A percentile compares a stretch with the other conserved stretches of the same genome.
phyloP scores from a whole-genome alignment of 2,797 vertebrate species.

The Acipenser oxyrinchus region DNA sequence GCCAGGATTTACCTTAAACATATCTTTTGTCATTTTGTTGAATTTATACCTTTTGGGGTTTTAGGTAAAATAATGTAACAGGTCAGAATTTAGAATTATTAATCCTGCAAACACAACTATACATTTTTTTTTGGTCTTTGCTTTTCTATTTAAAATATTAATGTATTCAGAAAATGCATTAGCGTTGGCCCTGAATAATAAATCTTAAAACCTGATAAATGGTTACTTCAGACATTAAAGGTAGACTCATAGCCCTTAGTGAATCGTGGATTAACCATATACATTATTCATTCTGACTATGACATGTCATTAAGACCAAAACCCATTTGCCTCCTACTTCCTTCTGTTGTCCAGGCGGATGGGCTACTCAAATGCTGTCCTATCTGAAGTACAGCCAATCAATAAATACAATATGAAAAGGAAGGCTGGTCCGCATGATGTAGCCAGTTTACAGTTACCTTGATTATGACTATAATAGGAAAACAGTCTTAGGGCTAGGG shows the following conservation, averaged over 20 bases:
- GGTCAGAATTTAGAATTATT: no score
- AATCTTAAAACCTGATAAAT: slow-evolving; percentile 46
- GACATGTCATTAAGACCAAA: slow-evolving; percentile 45
- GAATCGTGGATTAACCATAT: slow-evolving; percentile 39
- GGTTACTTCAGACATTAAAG: slow-evolving; percentile 52
- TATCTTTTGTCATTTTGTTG: no score
- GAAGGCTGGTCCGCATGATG: slow-evolving; percentile 8
- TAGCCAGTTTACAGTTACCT: slow-evolving; percentile 2
- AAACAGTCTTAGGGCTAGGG: not conserved
- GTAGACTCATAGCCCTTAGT: slow-evolving; percentile 40
- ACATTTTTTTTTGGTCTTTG: slow-evolving; percentile 14
- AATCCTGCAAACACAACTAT: not conserved
- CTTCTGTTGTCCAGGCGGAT: slow-evolving; percentile 30
- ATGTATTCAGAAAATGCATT: slow-evolving; percentile 52
- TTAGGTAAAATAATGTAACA: no score
- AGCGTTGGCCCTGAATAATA: slow-evolving; percentile 38
- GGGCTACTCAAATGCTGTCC: slow-evolving; percentile 33
- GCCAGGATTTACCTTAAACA: no score
- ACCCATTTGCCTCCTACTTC: slow-evolving; percentile 37
- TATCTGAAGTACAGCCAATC: slow-evolving; percentile 42
- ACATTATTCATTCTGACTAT: slow-evolving; percentile 52
- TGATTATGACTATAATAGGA: slow-evolving; percentile 6
- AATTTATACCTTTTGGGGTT: no score
- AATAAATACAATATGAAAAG: slow-evolving; percentile 39
- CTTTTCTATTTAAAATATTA: slow-evolving; percentile 52